Evolutionary conservation across 2,113 vertebrate species (phyloP), one percentile per base, ranked within the genome.

Genomic region (Thymallus thymallus): DNA sequence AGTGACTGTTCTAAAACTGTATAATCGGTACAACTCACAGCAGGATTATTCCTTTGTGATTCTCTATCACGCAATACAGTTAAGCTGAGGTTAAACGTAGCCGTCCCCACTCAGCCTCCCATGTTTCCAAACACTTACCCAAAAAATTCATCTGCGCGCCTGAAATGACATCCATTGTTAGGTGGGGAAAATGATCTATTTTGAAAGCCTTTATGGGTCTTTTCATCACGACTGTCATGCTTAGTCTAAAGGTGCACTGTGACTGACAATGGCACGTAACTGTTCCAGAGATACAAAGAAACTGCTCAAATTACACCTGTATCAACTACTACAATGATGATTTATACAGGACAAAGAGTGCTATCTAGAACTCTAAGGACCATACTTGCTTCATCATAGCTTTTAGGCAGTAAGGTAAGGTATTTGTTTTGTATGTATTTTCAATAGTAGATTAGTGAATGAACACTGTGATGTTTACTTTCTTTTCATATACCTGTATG

Each of bases 221-320:
- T 76, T 63, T 78, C 66, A 85, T 89, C 86, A 81, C 88, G 77
- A 74, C 66, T 61, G 14, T 68, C 56, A 18, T 73, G 67, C 84
- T 83, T 81, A 66, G 68, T 85, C 82, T 81, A 56, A 29, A 76
- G 80, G 77, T 22, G 64, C 80, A 74, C 72, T 32, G 70, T 16
- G 69, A 70, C 84, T 75, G 81, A 79, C 77, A 74, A 76, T 70
- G 76, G 76, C 79, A 86, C 16, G 77, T 83, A 87, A 89, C 86
- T 89, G 88, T 88, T 86, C 84, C 88, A 87, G 80, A 80, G 80
- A 84, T 80, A 87, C 87, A 90, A 90, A 89, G 81, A 82, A 83
- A 70, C 85, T 82, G 82, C 86, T 90, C 88, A 87, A 89, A 89
- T 90, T 88, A 88, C 89, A 88, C 86, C 86, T 87, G 86, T 68